Conservation (phyloP, 2,113 vertebrate genomes). For the Sceloporus tristichus region DNA sequence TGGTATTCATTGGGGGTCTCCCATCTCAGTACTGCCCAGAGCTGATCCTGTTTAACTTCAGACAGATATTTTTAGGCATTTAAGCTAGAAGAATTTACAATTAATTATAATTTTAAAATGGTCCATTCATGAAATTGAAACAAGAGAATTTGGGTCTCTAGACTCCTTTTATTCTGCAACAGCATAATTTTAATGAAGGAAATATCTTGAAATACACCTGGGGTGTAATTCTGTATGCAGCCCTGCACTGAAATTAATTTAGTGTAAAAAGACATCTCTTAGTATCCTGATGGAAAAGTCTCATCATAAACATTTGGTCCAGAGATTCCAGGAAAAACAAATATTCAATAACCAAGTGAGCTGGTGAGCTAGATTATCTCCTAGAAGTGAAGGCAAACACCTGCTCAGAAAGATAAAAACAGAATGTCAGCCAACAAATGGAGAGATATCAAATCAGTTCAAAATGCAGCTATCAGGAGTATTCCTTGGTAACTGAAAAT, state of each 20-base stretch:
- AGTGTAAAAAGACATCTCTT: constrained; percentile 37
- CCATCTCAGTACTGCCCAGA: too few species aligned
- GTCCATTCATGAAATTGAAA: constrained; percentile 32
- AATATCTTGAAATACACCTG: background rate
- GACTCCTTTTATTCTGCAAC: constrained; percentile 31
- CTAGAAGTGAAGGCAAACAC: constrained; percentile 62
- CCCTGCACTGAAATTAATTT: constrained; percentile 40
- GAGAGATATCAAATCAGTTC: constrained; percentile 29
- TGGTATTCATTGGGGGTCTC: too few species aligned
- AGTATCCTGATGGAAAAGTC: constrained; percentile 44
- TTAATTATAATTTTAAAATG: constrained; percentile 41
- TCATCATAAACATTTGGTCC: constrained; percentile 47
- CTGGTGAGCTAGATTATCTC: constrained; percentile 38
- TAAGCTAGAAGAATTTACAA: constrained; percentile 37
- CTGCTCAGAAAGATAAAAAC: constrained; percentile 63
- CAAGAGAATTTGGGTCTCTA: constrained; percentile 29
- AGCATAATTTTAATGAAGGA: constrained; percentile 38
- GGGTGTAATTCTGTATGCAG: background rate
- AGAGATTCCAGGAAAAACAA: constrained; percentile 61
- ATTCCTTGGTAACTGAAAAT: constrained; percentile 48
- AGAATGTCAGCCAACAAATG: constrained; percentile 53
- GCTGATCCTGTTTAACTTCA: background rate
- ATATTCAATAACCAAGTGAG: constrained; percentile 56
- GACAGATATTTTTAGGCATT: constrained; percentile 3
- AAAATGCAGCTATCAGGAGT: constrained; percentile 53